Evolutionary conservation across 2,888 invertebrate genomes (phyloP).

Genomic region (Anagyrus pseudococci): DNA sequence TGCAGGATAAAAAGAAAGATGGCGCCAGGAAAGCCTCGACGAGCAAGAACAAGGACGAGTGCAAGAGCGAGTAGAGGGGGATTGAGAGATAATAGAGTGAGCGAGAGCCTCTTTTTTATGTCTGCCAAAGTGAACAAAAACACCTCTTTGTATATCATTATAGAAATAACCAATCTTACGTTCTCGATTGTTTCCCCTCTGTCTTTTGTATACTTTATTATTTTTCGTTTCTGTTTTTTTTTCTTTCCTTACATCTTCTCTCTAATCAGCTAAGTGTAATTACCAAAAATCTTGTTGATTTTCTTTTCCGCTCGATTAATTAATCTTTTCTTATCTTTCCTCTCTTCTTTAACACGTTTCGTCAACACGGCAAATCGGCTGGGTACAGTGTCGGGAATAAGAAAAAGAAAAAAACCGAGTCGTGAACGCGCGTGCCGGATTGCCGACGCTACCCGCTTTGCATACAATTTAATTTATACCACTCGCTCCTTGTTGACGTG

Average conservation of each 20-base stretch:
- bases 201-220: slow-evolving; percentile 15
- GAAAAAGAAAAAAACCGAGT: too few relatives aligned
- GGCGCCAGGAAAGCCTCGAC: slow-evolving; percentile 50
- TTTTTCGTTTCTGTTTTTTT: slow-evolving; percentile 10
- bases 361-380: too few relatives aligned
- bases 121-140: slow-evolving; percentile 42
- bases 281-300: too few relatives aligned
- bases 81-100: slow-evolving; percentile 40
- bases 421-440: too few relatives aligned
- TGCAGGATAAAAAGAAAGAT: slow-evolving; percentile 53
- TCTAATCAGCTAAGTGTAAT: background rate
- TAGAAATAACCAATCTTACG: slow-evolving; percentile 18
- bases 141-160: slow-evolving; percentile 13
- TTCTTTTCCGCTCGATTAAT: too few relatives aligned
- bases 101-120: slow-evolving; percentile 47
- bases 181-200: slow-evolving; percentile 23
- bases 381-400: too few relatives aligned
- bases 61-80: slow-evolving; percentile 38
- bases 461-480: too few relatives aligned
- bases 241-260: slow-evolving; percentile 1
- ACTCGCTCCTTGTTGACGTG: too few relatives aligned
- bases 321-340: too few relatives aligned
- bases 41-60: slow-evolving; percentile 40
- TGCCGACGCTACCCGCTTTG: too few relatives aligned
- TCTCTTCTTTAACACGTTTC: too few relatives aligned